A percentile compares a stretch with the other conserved stretches of the same genome.
phyloP scores from a whole-genome alignment of 2,113 vertebrate species.

The Psettodes erumei region DNA sequence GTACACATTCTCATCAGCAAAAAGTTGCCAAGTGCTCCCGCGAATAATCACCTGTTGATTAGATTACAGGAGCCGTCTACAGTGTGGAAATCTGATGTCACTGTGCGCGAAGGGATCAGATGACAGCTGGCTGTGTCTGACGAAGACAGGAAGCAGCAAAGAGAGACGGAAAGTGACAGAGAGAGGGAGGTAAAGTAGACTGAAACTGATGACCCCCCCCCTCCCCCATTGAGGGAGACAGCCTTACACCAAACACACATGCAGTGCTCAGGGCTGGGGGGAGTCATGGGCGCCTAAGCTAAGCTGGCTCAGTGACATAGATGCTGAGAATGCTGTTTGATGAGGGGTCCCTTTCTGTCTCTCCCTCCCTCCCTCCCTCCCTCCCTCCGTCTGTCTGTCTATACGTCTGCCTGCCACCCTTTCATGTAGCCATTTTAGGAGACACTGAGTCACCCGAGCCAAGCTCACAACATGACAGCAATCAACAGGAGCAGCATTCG shows the following conservation, averaged over 20 bases:
- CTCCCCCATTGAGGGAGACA: conserved; percentile 10
- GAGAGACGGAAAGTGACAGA: conserved; percentile 32
- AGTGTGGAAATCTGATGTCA: conserved; percentile 49
- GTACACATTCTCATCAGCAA: conserved; percentile 1
- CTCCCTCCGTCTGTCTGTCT: conserved; percentile 21
- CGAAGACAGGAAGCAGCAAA: conserved; percentile 50
- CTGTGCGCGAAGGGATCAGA: conserved; percentile 19
- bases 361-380: conserved; percentile 31
- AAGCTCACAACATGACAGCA: conserved; percentile 59
- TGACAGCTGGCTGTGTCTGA: conserved; percentile 38
- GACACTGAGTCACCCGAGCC: conserved; percentile 58
- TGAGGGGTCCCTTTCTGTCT: conserved; percentile 60
- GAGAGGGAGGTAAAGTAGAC: conserved; percentile 20
- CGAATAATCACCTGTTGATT: conserved; percentile 64
- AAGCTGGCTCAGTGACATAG: conserved; percentile 69
- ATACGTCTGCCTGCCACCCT: conserved; percentile 29
- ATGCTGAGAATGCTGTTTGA: conserved; percentile 79
- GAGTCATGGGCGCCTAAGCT: conserved; percentile 54
- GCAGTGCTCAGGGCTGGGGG: background rate
- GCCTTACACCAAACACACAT: conserved; percentile 7
- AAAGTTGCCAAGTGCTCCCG: conserved; percentile 23
- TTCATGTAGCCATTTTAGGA: conserved; percentile 79
- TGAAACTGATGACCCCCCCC: conserved; percentile 58
- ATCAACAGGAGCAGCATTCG: conserved; percentile 32
- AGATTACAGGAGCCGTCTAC: conserved; percentile 35